Conservation (phyloP, 1,140 invertebrate genomes). For the Aradophagus sp. region DNA sequence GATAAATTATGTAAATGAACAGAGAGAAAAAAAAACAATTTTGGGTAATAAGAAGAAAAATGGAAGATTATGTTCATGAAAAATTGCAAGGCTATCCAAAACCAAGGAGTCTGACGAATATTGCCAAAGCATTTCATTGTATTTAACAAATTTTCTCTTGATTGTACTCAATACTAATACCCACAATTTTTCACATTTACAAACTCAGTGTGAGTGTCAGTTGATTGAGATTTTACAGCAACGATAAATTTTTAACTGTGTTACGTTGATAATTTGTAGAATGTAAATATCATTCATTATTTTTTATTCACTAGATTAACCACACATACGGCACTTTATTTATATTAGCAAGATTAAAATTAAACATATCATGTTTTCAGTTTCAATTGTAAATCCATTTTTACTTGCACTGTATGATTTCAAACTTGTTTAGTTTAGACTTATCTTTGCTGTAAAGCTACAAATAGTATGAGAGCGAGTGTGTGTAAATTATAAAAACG, state of each 20-base stretch:
- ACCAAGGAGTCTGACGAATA: conserved; percentile 74
- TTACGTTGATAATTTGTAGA: too few relatives aligned
- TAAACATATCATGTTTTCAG: conserved; percentile 38
- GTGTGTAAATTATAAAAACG: conserved; percentile 49
- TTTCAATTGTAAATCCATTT: conserved; percentile 13
- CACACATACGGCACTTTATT: too few relatives aligned
- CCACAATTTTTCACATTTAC: conserved; percentile 52
- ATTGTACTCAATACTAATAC: conserved; percentile 51
- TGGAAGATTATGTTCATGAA: too few relatives aligned
- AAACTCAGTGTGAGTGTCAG: conserved; percentile 28
- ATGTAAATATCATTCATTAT: too few relatives aligned
- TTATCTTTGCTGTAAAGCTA: conserved; percentile 42
- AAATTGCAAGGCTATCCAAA: conserved; percentile 59
- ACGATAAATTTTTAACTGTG: conserved; percentile 18
- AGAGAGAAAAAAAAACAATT: conserved; percentile 13
- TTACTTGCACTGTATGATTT: neutral
- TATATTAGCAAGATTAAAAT: too few relatives aligned
- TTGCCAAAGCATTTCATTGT: conserved; percentile 72
- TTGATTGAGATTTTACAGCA: conserved; percentile 37
- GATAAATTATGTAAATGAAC: too few relatives aligned
- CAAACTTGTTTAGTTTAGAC: neutral
- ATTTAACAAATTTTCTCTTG: conserved; percentile 55
- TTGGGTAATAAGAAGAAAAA: too few relatives aligned
- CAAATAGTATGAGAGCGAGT: conserved; percentile 16
- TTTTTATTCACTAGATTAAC: too few relatives aligned